These are phyloP conservation scores for Hoplodrina ambigua DNA, from an alignment of 2,888 invertebrate genomes.

Conservation along the genomic window DNA sequence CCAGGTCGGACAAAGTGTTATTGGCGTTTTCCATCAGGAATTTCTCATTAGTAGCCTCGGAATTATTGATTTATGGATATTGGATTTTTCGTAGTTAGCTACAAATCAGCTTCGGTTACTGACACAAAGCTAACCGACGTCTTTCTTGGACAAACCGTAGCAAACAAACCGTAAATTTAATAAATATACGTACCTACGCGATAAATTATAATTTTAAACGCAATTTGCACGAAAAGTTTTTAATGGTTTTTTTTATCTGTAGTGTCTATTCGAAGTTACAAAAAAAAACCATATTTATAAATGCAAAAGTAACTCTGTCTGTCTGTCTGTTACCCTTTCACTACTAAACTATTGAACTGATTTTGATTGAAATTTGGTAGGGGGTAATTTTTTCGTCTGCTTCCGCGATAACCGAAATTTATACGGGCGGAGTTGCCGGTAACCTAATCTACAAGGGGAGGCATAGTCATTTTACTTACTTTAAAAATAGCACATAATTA, in stretches of 20 bases:
- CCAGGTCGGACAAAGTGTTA: too few relatives aligned
- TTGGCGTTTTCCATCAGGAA: too few relatives aligned
- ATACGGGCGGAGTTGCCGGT: too few relatives aligned
- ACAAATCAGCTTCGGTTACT: conserved; percentile 7
- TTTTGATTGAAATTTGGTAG: too few relatives aligned
- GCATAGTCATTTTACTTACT: neutral
- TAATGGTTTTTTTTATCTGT: neutral
- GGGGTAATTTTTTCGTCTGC: too few relatives aligned
- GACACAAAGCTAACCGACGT: conserved; percentile 1
- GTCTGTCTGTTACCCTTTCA: too few relatives aligned
- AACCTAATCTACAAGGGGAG: too few relatives aligned
- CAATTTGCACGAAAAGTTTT: conserved; percentile 18
- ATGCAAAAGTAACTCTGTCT: too few relatives aligned
- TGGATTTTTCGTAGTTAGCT: neutral
- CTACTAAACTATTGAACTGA: too few relatives aligned
- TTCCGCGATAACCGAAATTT: too few relatives aligned
- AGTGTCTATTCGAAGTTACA: neutral
- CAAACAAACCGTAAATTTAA: conserved; percentile 37
- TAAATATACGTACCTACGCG: conserved; percentile 20
- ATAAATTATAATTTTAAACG: conserved; percentile 38
- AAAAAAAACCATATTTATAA: neutral
- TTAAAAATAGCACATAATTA: neutral
- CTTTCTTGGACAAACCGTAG: conserved; percentile 21
- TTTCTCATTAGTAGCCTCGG: too few relatives aligned
- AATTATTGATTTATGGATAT: too few relatives aligned